A percentile compares a stretch with the other conserved stretches of the same genome.
These are phyloP conservation scores for Siniperca undulata DNA, from an alignment of 2,797 vertebrate genomes.

Conservation along the genomic window DNA sequence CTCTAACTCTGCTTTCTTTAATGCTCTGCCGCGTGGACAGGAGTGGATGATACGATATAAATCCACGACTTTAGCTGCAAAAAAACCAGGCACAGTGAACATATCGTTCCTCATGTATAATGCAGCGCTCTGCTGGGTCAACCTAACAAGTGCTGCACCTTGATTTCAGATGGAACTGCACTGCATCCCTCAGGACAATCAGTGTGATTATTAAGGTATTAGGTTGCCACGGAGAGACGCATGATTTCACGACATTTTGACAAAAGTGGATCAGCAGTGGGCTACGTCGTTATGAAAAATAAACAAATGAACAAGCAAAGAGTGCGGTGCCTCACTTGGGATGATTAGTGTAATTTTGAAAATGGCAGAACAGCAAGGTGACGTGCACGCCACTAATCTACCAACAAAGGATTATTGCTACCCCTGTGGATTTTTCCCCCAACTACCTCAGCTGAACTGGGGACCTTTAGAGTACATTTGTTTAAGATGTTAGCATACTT, in stretches of 20 bases:
- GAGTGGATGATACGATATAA: constrained; percentile 25
- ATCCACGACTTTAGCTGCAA: constrained; percentile 18
- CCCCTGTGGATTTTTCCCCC: no score
- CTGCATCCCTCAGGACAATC: constrained; percentile 14
- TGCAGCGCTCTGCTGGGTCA: background rate
- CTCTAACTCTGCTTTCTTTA: constrained; percentile 46
- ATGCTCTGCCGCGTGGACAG: constrained; percentile 22
- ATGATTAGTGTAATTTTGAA: constrained; percentile 35
- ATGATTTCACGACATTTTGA: background rate
- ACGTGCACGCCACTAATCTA: background rate
- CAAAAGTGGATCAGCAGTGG: constrained; percentile 4
- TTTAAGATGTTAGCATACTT: background rate
- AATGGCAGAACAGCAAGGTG: constrained; percentile 1
- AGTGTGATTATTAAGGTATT: constrained; percentile 6
- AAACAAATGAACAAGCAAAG: background rate
- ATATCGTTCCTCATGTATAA: constrained; percentile 28
- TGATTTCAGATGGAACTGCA: constrained; percentile 13
- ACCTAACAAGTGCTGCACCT: background rate
- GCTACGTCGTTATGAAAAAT: constrained; percentile 2
- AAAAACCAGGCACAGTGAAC: constrained; percentile 14
- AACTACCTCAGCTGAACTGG: background rate
- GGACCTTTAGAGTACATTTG: background rate
- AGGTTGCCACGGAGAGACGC: background rate
- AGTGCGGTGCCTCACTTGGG: background rate
- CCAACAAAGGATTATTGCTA: background rate